Percentiles rank a stretch among this genome's conserved stretches.
These are phyloP conservation scores for Penelope pileata DNA, from an alignment of 2,113 vertebrate species.

Conservation along the genomic window DNA sequence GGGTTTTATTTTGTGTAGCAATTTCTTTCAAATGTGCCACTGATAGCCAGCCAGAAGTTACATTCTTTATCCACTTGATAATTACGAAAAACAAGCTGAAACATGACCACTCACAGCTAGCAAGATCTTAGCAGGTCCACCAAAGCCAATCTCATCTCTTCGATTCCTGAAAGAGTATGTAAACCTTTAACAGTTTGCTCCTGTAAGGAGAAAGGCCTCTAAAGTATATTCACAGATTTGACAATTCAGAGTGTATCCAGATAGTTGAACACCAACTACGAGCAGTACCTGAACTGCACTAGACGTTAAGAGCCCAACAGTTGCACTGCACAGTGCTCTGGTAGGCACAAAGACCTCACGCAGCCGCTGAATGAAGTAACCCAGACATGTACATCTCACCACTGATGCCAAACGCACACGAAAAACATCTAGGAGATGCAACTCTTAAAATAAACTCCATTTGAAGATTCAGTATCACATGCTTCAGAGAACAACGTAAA, in stretches of 20 bases:
- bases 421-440: neutral
- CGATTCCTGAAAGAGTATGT: neutral
- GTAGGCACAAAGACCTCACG: rapidly evolving
- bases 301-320: neutral
- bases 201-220: neutral
- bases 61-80: neutral
- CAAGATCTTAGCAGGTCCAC: neutral
- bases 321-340: neutral
- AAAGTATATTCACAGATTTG: neutral
- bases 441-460: neutral
- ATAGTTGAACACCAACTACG: neutral
- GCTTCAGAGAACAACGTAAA: neutral
- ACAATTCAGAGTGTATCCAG: neutral
- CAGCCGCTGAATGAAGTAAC: neutral
- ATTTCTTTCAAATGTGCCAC: neutral
- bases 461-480: neutral
- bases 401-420: rapidly evolving
- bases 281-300: neutral
- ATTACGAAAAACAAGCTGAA: neutral
- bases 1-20: neutral
- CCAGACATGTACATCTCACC: neutral
- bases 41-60: neutral
- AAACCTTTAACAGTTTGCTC: neutral
- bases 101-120: neutral
- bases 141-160: neutral